These are phyloP conservation scores for Gyps fulvus DNA, from an alignment of 2,113 vertebrate species.

Conservation along the genomic window DNA sequence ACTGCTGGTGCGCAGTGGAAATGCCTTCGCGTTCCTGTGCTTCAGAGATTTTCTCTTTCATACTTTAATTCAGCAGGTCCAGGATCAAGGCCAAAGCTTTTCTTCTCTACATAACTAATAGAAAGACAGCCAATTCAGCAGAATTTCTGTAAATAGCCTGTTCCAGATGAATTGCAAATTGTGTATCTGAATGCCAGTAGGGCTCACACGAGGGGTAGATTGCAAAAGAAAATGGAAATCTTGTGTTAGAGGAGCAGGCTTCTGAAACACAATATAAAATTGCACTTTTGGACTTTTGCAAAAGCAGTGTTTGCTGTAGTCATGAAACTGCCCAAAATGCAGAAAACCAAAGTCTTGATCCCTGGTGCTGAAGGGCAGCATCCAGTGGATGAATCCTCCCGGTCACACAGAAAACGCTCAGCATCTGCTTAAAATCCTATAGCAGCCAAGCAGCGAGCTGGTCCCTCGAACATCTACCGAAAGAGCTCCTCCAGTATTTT, in stretches of 20 bases:
- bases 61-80: constrained; percentile 20
- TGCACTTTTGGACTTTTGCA: not conserved
- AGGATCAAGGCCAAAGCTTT: constrained; percentile 37
- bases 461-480: not conserved
- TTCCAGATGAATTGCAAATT: constrained; percentile 8
- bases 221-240: not conserved
- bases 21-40: not conserved
- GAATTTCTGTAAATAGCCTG: constrained; percentile 22
- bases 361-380: not conserved
- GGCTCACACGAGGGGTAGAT: not conserved
- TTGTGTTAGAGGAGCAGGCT: not conserved
- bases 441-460: not conserved
- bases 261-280: not conserved
- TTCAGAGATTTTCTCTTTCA: not conserved
- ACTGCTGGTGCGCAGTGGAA: not conserved
- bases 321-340: not conserved
- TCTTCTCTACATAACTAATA: not conserved
- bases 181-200: not conserved
- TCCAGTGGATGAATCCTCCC: not conserved
- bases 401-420: not conserved
- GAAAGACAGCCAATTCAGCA: constrained; percentile 28
- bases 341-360: not conserved
- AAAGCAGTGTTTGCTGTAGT: not conserved
- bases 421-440: not conserved
- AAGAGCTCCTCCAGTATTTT: not conserved